A percentile compares a stretch with the other conserved stretches of the same genome.
phyloP scores from a whole-genome alignment of 2,113 vertebrate genomes.

The Epinephelus lanceolatus region DNA sequence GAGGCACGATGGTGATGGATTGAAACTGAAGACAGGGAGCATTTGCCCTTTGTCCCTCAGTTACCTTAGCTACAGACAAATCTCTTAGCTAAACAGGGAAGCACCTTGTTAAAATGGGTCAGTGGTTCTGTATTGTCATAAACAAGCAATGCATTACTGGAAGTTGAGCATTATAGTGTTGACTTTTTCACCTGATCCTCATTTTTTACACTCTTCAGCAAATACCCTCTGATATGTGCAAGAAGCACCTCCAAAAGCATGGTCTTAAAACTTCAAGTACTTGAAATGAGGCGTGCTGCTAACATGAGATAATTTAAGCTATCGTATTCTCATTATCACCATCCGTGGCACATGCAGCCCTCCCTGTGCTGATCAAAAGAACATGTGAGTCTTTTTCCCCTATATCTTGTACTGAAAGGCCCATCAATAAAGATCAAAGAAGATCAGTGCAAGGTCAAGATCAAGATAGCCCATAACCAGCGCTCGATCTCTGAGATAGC shows the following conservation, averaged over 20 bases:
- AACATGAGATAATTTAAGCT: not conserved
- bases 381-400: not conserved
- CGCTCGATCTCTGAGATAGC: not conserved
- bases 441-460: conserved; percentile 49
- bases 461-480: conserved; percentile 16
- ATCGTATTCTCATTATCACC: conserved; percentile 17
- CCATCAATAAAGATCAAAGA: conserved; percentile 63
- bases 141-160: not conserved
- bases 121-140: not conserved
- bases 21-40: conserved; percentile 18
- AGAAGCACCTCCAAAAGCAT: not conserved
- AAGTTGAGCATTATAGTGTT: not conserved
- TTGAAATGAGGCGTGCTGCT: not conserved
- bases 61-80: conserved; percentile 11
- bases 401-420: conserved; percentile 18
- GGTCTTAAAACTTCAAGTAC: not conserved
- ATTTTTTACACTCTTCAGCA: not conserved
- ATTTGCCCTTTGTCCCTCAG: conserved; percentile 6
- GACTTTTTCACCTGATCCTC: not conserved
- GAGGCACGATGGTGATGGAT: not conserved
- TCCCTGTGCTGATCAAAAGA: conserved; percentile 45
- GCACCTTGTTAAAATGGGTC: not conserved
- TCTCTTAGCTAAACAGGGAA: not conserved
- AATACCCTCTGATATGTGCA: not conserved
- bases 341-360: conserved; percentile 25